Percentiles rank a stretch among this genome's conserved stretches.
Evolutionary conservation across 2,888 invertebrate genomes (phyloP).

Genomic region (Heliconius cydno): DNA sequence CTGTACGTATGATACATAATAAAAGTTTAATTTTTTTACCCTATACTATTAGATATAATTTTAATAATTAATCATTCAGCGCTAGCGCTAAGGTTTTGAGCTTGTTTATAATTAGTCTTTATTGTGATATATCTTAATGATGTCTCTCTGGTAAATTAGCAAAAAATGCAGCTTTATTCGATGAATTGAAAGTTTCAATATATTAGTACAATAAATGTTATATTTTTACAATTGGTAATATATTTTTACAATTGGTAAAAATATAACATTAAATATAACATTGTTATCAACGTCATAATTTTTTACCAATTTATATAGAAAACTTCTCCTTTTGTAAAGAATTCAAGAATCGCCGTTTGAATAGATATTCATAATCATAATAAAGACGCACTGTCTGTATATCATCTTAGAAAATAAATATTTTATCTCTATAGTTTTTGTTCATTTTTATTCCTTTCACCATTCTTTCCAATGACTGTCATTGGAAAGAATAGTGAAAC

Average conservation of each 20-base stretch:
- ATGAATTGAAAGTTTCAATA: neutral
- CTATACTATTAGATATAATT: too few relatives aligned
- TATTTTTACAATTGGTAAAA: neutral
- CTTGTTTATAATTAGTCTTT: neutral
- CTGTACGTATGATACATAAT: too few relatives aligned
- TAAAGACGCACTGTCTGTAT: too few relatives aligned
- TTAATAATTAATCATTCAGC: too few relatives aligned
- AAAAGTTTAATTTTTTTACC: too few relatives aligned
- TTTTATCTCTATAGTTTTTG: neutral
- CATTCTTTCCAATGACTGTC: too few relatives aligned
- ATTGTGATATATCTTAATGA: neutral
- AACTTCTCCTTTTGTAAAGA: neutral
- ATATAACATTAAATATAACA: neutral
- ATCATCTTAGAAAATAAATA: neutral
- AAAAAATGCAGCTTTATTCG: too few relatives aligned
- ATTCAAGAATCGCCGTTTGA: too few relatives aligned
- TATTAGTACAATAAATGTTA: neutral
- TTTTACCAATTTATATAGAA: neutral
- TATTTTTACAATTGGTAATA: neutral
- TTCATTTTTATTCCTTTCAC: conserved; percentile 19
- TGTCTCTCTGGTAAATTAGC: neutral
- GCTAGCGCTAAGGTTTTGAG: neutral
- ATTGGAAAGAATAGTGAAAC: conserved; percentile 34
- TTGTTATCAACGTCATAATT: too few relatives aligned
- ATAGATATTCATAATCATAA: too few relatives aligned